A percentile compares a stretch with the other conserved stretches of the same genome.
phyloP scores from a whole-genome alignment of 2,113 vertebrate species.

The Cavia porcellus region DNA sequence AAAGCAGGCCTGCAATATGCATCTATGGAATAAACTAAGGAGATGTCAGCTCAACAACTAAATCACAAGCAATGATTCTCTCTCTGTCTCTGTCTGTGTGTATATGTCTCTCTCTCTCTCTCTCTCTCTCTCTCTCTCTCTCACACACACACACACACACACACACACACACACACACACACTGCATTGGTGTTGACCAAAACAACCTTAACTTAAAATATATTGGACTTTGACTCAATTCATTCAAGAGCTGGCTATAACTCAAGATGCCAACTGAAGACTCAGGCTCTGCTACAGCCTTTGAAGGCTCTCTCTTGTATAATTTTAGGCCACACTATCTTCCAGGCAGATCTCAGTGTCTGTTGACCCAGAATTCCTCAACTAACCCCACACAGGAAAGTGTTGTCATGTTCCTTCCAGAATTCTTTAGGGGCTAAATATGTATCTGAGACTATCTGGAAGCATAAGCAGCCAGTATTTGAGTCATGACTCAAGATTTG shows the following conservation, averaged over 20 bases:
- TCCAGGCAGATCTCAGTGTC: neutral
- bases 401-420: neutral
- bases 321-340: neutral
- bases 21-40: neutral
- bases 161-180: neutral
- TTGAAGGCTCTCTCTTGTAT: neutral
- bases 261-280: no score
- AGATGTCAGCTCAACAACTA: neutral
- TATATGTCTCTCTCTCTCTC: neutral
- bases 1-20: neutral
- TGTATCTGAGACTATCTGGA: neutral
- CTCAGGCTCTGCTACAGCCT: neutral
- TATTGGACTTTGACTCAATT: neutral
- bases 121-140: neutral
- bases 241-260: neutral
- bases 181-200: neutral
- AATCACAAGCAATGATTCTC: conserved; percentile 14
- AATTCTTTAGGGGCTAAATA: neutral
- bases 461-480: neutral
- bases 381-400: neutral
- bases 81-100: no score
- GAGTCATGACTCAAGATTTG: neutral
- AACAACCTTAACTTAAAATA: neutral
- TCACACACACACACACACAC: neutral
- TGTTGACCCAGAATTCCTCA: neutral